phyloP scores from a whole-genome alignment of 2,888 invertebrate genomes.

The Desoria tigrina region DNA sequence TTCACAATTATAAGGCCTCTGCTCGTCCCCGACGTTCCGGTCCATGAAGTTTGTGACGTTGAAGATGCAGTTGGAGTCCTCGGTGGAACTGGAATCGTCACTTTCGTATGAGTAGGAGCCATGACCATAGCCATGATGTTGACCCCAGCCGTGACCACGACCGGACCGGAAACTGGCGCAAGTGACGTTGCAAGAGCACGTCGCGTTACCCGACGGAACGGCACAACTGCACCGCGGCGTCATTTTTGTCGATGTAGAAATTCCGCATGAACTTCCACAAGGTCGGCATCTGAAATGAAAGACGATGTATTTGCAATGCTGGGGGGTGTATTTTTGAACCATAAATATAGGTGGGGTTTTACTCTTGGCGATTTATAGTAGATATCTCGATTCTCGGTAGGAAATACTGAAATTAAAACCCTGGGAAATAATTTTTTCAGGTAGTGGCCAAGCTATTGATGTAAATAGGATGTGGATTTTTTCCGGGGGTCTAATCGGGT shows the following conservation, averaged over 20 bases:
- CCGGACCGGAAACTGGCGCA: slow-evolving; percentile 37
- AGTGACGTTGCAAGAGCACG: slow-evolving; percentile 39
- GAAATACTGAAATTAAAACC: too few species aligned
- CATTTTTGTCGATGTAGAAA: slow-evolving; percentile 19
- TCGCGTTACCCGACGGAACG: slow-evolving; percentile 34
- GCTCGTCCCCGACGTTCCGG: slow-evolving; percentile 31
- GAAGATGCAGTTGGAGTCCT: slow-evolving; percentile 39
- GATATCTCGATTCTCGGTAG: too few species aligned
- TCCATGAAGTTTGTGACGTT: slow-evolving; percentile 36
- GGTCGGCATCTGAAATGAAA: slow-evolving; percentile 26
- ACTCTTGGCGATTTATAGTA: too few species aligned
- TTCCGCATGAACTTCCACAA: slow-evolving; percentile 37
- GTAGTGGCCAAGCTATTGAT: too few species aligned
- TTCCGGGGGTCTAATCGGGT: too few species aligned
- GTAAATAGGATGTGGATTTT: too few species aligned
- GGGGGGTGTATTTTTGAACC: too few species aligned
- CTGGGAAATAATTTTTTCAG: too few species aligned
- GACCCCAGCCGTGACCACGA: slow-evolving; percentile 1
- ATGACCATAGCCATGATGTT: neutral
- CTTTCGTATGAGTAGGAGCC: slow-evolving; percentile 17
- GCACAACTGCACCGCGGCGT: slow-evolving; percentile 37
- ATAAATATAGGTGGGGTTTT: too few species aligned
- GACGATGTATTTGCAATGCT: neutral
- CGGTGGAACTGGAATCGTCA: slow-evolving; percentile 19
- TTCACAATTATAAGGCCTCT: slow-evolving; percentile 39